Base-by-base conservation (phyloP, 2,797 vertebrate genomes). In the Buceros bicornis region DNA sequence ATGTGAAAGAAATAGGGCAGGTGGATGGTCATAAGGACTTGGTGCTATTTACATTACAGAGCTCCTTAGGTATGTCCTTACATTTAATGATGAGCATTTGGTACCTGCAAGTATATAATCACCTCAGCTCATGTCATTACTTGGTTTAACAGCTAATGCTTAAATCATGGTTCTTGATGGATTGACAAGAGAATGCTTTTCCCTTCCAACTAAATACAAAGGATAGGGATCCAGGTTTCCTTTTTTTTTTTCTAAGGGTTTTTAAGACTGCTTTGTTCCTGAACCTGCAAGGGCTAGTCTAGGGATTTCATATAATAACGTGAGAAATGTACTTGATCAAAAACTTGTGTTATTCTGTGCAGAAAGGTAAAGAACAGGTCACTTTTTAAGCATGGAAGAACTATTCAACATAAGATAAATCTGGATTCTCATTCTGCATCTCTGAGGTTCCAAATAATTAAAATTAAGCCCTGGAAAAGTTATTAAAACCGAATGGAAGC, bases 261-360 rank as follows among this genome's bases (percentile, higher is more conserved):
- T 85, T 74, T 69, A 92, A 84, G 13, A 51, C 51, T 61, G 37
- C 8, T 92, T 80, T 13, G 4, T 87, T 95, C 79, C 79, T 90
- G 22, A 90, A 90, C 83, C 90, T 97, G 87, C 79, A 87, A 93
- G 74, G 86, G 53, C 90, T 91, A 94, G 89, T 83, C 60, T 67
- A 78, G 43, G 25, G 60, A 86, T 96, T 96, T 92, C 5, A 62
- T 57, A 37, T 54, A 88, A 81, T 67, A 89, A 91, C 58, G 29
- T 72, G 15, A 91, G 78, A 87, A 91, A 86, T 74, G 74, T 74
- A 82, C 70, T 71, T 86, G 66, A 69, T 80, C 67, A 28, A 80
- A 76, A 77, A 79, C 53, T 92, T 89, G 53, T 69, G 82, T 80
- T 58, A 76, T 42, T 82, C 61, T 87, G 40, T 77, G 51, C 31